A percentile compares a stretch with the other conserved stretches of the same genome.
These are phyloP conservation scores for Pagetopsis macropterus DNA, from an alignment of 2,797 vertebrate species.

Conservation along the genomic window DNA sequence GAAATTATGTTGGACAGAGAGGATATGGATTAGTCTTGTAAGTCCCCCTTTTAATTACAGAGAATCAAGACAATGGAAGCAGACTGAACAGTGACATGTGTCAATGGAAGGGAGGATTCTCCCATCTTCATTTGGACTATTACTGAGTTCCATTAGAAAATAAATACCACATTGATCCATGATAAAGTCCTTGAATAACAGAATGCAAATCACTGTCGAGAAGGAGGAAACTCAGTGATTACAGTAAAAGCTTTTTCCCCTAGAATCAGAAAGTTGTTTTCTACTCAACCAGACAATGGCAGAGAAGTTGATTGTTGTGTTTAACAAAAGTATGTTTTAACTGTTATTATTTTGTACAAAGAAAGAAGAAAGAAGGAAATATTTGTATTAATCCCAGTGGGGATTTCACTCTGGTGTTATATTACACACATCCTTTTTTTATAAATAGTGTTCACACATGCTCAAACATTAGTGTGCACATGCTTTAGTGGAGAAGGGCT, in stretches of 20 bases:
- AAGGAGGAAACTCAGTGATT: slow-evolving; percentile 53
- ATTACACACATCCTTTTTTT: no score
- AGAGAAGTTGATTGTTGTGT: neutral
- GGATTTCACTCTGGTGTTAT: no score
- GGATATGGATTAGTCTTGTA: slow-evolving; percentile 38
- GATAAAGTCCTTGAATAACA: slow-evolving; percentile 54
- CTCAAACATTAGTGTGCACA: no score
- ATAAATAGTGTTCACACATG: no score
- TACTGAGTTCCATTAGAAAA: slow-evolving; percentile 60
- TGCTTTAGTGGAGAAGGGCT: no score
- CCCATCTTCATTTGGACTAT: slow-evolving; percentile 65
- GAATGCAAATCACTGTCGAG: slow-evolving; percentile 58
- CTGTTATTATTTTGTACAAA: no score
- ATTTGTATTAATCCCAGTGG: no score
- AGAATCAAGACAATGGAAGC: slow-evolving; percentile 38
- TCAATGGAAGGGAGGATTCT: slow-evolving; percentile 39
- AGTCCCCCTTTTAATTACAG: slow-evolving; percentile 39
- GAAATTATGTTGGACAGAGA: slow-evolving; percentile 29
- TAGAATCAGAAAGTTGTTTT: neutral
- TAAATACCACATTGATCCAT: slow-evolving; percentile 68
- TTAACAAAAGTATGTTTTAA: neutral
- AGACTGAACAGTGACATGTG: slow-evolving; percentile 36
- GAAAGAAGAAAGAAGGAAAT: no score
- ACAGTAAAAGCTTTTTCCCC: slow-evolving; percentile 27
- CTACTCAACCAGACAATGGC: neutral